phyloP scores from a whole-genome alignment of 2,888 invertebrate genomes.

The Hipparchia sbordonii region DNA sequence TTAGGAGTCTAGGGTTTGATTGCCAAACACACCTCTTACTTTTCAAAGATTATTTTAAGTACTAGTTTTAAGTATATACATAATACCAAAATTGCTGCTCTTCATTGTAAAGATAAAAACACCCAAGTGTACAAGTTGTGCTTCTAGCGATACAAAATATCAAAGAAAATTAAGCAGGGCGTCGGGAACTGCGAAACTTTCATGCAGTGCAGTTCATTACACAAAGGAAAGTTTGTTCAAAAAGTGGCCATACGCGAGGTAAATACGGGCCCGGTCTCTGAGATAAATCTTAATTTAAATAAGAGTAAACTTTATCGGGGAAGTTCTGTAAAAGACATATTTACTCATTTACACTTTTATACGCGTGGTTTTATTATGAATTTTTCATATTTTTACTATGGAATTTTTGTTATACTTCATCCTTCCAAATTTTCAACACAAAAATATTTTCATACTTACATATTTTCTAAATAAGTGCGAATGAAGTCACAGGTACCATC shows the following conservation, averaged over 20 bases:
- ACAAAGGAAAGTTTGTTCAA: conserved; percentile 46
- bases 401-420: background rate
- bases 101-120: conserved; percentile 29
- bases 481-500: too few relatives aligned
- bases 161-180: conserved; percentile 46
- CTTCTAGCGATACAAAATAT: conserved; percentile 44
- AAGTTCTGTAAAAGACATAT: conserved; percentile 17
- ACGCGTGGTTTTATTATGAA: background rate
- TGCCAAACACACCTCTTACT: too few relatives aligned
- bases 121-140: conserved; percentile 34
- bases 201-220: conserved; percentile 57
- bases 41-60: too few relatives aligned
- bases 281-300: conserved; percentile 21
- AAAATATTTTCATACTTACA: too few relatives aligned
- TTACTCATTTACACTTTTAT: conserved; percentile 9
- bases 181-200: conserved; percentile 48
- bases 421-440: too few relatives aligned
- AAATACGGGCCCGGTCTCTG: conserved; percentile 15
- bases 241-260: conserved; percentile 28
- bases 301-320: conserved; percentile 12
- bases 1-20: too few relatives aligned
- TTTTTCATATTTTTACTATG: background rate
- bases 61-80: too few relatives aligned
- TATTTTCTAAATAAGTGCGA: too few relatives aligned
- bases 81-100: background rate